Percentiles rank a stretch among this genome's conserved stretches.
Evolutionary conservation across 2,888 invertebrate species (phyloP).

Genomic region (Julus scandinavius): DNA sequence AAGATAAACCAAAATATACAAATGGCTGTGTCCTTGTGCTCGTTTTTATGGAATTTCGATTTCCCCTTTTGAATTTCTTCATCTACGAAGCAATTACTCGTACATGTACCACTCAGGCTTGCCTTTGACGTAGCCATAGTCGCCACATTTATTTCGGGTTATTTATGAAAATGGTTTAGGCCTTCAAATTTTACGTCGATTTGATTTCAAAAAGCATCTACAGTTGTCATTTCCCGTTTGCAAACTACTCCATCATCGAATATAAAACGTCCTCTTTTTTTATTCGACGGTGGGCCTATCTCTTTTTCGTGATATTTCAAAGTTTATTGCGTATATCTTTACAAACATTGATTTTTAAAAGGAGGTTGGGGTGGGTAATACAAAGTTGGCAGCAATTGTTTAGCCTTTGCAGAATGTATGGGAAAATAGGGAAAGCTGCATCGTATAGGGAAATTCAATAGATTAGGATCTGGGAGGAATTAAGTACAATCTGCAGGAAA

Average conservation of each 20-base stretch:
- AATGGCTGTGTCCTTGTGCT: background rate
- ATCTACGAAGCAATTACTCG: slow-evolving; percentile 18
- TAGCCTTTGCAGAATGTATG: background rate
- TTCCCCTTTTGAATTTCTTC: slow-evolving; percentile 18
- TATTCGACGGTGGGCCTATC: slow-evolving; percentile 13
- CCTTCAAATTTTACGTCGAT: slow-evolving; percentile 18
- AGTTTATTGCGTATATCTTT: slow-evolving; percentile 18
- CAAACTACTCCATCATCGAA: slow-evolving; percentile 18
- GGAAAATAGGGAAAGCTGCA: background rate
- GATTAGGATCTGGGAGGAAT: too few species aligned
- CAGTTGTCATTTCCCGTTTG: slow-evolving; percentile 11
- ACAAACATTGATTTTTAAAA: background rate
- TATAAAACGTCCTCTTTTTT: slow-evolving; percentile 18
- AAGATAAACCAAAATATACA: slow-evolving; percentile 12
- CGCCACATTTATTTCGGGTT: slow-evolving; percentile 18
- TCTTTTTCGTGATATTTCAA: slow-evolving; percentile 18
- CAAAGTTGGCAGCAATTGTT: background rate
- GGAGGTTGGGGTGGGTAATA: background rate
- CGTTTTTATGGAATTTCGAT: slow-evolving; percentile 18
- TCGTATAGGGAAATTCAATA: too few species aligned
- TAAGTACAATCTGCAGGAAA: too few species aligned
- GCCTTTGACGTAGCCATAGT: slow-evolving; percentile 10
- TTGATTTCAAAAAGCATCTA: slow-evolving; percentile 18
- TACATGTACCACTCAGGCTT: slow-evolving; percentile 1
- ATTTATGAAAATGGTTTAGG: slow-evolving; percentile 11